Conservation (phyloP, 2,888 invertebrate species). For the Lordiphosa fenestrarum region DNA sequence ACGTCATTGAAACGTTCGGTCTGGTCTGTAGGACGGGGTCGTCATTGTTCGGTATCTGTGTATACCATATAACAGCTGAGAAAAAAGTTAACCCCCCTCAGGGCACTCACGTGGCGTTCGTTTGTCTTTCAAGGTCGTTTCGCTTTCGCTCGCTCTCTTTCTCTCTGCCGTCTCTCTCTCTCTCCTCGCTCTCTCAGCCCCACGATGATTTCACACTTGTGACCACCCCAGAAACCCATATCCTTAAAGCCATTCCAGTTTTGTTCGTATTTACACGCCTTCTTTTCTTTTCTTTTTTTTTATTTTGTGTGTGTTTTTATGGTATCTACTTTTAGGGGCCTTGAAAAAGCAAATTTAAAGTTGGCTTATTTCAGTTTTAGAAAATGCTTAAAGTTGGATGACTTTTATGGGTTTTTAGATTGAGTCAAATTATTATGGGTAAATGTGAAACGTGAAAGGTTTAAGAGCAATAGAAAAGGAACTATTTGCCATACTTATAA, state of each 20-base stretch:
- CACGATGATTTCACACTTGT: slow-evolving; percentile 64
- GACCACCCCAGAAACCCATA: slow-evolving; percentile 24
- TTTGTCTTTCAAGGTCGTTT: slow-evolving; percentile 61
- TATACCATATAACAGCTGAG: slow-evolving; percentile 24
- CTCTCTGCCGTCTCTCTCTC: slow-evolving; percentile 2
- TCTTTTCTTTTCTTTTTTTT: slow-evolving; percentile 31
- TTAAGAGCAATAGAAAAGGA: too few species aligned
- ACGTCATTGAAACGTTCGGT: slow-evolving; percentile 59
- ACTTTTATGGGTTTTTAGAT: background rate
- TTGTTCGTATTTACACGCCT: slow-evolving; percentile 39
- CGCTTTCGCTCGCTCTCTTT: slow-evolving; percentile 12
- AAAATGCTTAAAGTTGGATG: background rate
- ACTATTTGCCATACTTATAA: background rate
- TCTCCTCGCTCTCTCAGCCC: slow-evolving; percentile 23
- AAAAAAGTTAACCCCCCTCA: slow-evolving; percentile 32
- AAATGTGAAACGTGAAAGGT: background rate
- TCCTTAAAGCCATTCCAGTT: slow-evolving; percentile 13
- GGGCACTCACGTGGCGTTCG: slow-evolving; percentile 48
- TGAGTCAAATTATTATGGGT: background rate
- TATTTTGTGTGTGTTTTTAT: slow-evolving; percentile 28
- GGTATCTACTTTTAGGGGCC: slow-evolving; percentile 31
- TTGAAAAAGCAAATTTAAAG: slow-evolving; percentile 16
- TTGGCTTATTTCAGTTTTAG: slow-evolving; percentile 4
- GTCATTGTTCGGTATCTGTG: slow-evolving; percentile 20
- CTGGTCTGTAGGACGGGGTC: slow-evolving; percentile 63